phyloP scores from a whole-genome alignment of 2,888 invertebrate genomes.

The Acronicta alni region DNA sequence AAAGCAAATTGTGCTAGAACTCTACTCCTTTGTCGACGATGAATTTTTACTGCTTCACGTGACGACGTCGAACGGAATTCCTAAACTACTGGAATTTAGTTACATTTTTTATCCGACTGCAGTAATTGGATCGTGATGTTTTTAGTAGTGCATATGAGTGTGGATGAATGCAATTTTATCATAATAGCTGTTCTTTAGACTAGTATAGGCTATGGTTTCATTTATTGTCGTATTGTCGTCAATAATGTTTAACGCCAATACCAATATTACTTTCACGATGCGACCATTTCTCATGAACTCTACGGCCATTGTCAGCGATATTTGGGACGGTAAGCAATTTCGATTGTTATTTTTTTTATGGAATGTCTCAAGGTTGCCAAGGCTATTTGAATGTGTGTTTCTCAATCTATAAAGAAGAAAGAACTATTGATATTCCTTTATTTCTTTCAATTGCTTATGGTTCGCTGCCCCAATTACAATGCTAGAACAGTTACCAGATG shows the following conservation, averaged over 20 bases:
- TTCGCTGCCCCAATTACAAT: no score
- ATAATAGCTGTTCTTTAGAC: no score
- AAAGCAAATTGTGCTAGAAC: slow-evolving; percentile 50
- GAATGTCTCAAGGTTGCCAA: background rate
- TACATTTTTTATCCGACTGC: slow-evolving; percentile 35
- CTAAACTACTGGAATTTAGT: slow-evolving; percentile 40
- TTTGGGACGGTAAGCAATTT: slow-evolving; percentile 2
- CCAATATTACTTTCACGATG: slow-evolving; percentile 22
- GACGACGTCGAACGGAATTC: slow-evolving; percentile 42
- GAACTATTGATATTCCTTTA: no score
- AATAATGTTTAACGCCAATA: no score
- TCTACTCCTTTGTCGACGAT: slow-evolving; percentile 43
- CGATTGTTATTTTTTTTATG: background rate
- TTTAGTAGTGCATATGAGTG: slow-evolving; percentile 13
- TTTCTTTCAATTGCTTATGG: no score
- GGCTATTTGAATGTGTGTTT: background rate
- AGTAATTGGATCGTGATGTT: slow-evolving; percentile 43
- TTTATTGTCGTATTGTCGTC: no score
- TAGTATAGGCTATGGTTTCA: no score
- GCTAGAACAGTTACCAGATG: no score
- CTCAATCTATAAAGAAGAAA: background rate
- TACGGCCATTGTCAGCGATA: slow-evolving; percentile 5
- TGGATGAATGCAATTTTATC: slow-evolving; percentile 30
- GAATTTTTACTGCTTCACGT: slow-evolving; percentile 49
- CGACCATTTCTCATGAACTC: slow-evolving; percentile 19